Conservation (phyloP, 2,888 invertebrate species). For the Caenorhabditis plicata region DNA sequence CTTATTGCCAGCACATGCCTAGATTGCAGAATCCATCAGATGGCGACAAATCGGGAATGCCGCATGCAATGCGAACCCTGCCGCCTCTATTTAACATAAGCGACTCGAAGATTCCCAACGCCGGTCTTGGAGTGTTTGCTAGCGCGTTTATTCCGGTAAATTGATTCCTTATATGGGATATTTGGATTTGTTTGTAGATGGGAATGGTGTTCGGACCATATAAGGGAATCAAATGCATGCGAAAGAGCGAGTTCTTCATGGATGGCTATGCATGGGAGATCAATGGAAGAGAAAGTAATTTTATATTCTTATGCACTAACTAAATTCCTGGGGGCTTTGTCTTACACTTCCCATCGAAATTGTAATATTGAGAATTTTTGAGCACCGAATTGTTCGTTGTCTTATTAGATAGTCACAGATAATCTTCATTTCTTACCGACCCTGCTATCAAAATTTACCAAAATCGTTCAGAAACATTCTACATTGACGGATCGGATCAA, state of each 20-base stretch:
- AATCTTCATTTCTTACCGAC: too few species aligned
- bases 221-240: slow-evolving; percentile 24
- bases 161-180: not conserved
- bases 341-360: too few species aligned
- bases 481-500: slow-evolving; percentile 41
- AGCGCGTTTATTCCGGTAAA: slow-evolving; percentile 42
- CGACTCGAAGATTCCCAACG: slow-evolving; percentile 46
- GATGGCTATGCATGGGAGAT: slow-evolving; percentile 55
- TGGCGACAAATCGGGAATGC: not conserved
- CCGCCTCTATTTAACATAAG: slow-evolving; percentile 41
- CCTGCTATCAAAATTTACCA: too few species aligned
- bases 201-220: slow-evolving; percentile 55
- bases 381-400: too few species aligned
- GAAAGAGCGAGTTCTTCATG: slow-evolving; percentile 23
- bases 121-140: slow-evolving; percentile 49
- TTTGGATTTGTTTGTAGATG: slow-evolving; percentile 10
- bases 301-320: too few species aligned
- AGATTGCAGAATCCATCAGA: not conserved
- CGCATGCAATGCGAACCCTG: slow-evolving; percentile 34
- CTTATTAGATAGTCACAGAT: too few species aligned
- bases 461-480: slow-evolving; percentile 19
- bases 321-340: not conserved
- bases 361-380: too few species aligned
- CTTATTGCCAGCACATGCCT: not conserved
- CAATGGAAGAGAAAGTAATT: slow-evolving; percentile 3